Conservation (phyloP, 2,113 vertebrate species). For the Oncorhynchus masou region DNA sequence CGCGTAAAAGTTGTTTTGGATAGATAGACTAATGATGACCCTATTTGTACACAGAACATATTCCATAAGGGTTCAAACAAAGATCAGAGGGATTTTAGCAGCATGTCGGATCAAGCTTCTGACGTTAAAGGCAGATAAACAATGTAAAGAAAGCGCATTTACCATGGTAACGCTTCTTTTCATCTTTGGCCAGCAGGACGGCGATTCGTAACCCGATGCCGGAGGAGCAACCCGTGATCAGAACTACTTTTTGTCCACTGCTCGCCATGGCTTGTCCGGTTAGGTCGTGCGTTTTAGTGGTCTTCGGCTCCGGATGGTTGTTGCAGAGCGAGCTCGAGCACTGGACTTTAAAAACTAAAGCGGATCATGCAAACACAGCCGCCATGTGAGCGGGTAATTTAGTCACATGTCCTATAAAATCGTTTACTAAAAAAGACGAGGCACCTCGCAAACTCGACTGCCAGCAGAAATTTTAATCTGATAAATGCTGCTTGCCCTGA, state of each 20-base stretch:
- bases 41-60: background rate
- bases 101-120: constrained; percentile 20
- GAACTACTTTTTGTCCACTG: constrained; percentile 78
- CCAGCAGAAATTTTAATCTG: constrained; percentile 22
- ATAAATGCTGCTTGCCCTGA: constrained; percentile 34
- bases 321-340: constrained; percentile 62
- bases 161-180: constrained; percentile 81
- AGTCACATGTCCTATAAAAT: constrained; percentile 74
- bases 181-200: constrained; percentile 77
- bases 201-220: constrained; percentile 81
- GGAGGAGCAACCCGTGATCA: constrained; percentile 84
- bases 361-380: constrained; percentile 69
- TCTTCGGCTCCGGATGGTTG: constrained; percentile 61
- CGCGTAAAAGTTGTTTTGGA: constrained; percentile 23
- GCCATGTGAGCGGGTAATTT: constrained; percentile 71
- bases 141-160: constrained; percentile 67
- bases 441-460: constrained; percentile 30
- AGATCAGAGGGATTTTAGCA: background rate
- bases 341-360: constrained; percentile 68
- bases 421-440: constrained; percentile 43
- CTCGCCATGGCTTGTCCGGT: constrained; percentile 74
- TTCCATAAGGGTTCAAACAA: constrained; percentile 3
- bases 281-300: constrained; percentile 53
- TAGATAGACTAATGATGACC: background rate
- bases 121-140: constrained; percentile 30